Base-by-base conservation (phyloP, 2,113 vertebrate species). In the Megaceryle torquata region DNA sequence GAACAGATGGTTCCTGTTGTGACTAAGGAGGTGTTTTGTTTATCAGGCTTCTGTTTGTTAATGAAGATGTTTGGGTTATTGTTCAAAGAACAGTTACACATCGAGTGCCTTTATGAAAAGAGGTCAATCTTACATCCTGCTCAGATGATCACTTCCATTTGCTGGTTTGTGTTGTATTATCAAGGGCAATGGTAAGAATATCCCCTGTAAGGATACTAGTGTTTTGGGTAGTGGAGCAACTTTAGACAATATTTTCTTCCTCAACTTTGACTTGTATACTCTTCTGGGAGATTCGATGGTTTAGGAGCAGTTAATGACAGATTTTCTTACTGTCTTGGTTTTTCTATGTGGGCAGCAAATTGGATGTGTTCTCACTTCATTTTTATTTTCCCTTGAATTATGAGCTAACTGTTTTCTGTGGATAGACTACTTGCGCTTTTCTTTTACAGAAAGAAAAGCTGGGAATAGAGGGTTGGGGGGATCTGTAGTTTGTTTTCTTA, bases 31-130 rank as follows among this genome's bases (percentile, higher is more conserved):
- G 41, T 70, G 35, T 9, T 1, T 82, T 96, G 24, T 69, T 84
- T 86, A 83, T 65, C 61, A 81, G 56, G 41, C 41, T 81, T 86
- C 56, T 77, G 56, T 71, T 63, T 4, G 17, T 92, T 89, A 53
- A 61, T 88, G 86, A 86, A 92, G 68, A 83, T 80, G 88, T 96
- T 95, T 57, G 21, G 48, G 56, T 76, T 74, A 51, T 90, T 94
- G 86, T 89, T 84, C 56, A 22, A 63, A 48, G 29, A 88, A 19
- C 1, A 2, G n/a, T 63, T 65, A 67, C 9, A 82, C 59, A 83
- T 20, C 51, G 70, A 69, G 11, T 29, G 26, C n/a, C 20, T 88
- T 53, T 26, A 20, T 92, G 57, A 29, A 76, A 33, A 76, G 31
- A 85, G 54, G 48, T 21, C 14, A 20, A 29, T 28, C 46, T 39